Base-by-base conservation (phyloP, 37 sponge, comb jelly and placozoan genomes). In the Diacarnus erythraeanus region DNA sequence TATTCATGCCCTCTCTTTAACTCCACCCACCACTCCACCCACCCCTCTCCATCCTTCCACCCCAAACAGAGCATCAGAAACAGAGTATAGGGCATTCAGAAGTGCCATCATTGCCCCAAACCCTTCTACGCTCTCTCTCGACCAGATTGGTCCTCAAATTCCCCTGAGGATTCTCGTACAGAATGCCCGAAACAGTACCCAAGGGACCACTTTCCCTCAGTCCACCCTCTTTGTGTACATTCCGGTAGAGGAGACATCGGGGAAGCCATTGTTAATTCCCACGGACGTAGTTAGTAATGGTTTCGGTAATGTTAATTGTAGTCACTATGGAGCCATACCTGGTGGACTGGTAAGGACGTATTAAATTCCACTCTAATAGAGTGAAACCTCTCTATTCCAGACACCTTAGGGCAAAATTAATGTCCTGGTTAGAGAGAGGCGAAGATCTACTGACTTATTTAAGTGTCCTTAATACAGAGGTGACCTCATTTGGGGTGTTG, bases 141-240 rank as follows among this genome's bases (percentile, higher is more conserved):
- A 74, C 31, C 42, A 61, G 8, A 72, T 72, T 1, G 81, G 81
- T 25, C 83, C 83, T 8, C 31, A 26, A 22, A 27, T 83, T 35
- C 20, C 21, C 37, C 54, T 65, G 27, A 30, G 56, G 22, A 41
- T 83, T 2, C 15, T 36, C 9, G 58, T 37, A 5, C 61, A 39
- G 10, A 80, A 80, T 38, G 2, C 23, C 26, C 60, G 56, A 1
- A 25, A 69, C 10, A 57, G 4, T 34, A 29, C 63, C 23, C 58
- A 30, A 29, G 81, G 81, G 5, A 72, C 81, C 36, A 26, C 73
- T n/a, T 37, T 81, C 64, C 81, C 81, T 42, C 64, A 30, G 25
- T 43, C 73, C 40, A 81, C 73, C 42, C 61, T 81, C 21, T 6
- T 2, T 23, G 61, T 81, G 2, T 59, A 81, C 59, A 22, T 81